phyloP scores from a whole-genome alignment of 2,113 vertebrate species.

The Chrysochloris asiatica region DNA sequence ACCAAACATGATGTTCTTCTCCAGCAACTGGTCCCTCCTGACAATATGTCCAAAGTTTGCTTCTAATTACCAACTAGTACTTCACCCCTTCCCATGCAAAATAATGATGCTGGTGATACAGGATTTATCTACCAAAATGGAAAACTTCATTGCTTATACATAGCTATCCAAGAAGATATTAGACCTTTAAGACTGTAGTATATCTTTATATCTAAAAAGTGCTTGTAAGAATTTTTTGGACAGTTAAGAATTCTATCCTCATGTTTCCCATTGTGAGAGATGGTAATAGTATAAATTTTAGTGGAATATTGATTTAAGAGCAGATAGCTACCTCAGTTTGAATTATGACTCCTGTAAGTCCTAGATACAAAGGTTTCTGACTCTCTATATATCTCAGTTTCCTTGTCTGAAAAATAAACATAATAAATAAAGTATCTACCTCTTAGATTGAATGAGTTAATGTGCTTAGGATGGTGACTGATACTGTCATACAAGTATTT shows the following conservation, averaged over 20 bases:
- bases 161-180: background rate
- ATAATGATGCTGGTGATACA: background rate
- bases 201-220: background rate
- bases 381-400: background rate
- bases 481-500: background rate
- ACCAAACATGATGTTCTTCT: too few species aligned
- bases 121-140: background rate
- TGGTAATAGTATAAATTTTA: too few species aligned
- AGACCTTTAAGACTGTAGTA: background rate
- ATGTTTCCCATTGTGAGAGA: background rate
- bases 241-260: background rate
- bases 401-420: background rate
- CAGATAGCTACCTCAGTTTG: background rate
- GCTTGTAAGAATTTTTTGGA: background rate
- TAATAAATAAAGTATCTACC: background rate
- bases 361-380: background rate
- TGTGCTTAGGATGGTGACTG: background rate
- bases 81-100: background rate
- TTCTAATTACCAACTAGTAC: background rate
- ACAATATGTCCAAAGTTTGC: too few species aligned
- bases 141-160: background rate
- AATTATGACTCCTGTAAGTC: background rate
- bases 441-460: background rate
- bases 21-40: too few species aligned
- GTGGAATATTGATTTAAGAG: too few species aligned